Evolutionary conservation across 2,888 invertebrate genomes (phyloP), one percentile per base, ranked within the genome.

Genomic region (Tetragonisca angustula): DNA sequence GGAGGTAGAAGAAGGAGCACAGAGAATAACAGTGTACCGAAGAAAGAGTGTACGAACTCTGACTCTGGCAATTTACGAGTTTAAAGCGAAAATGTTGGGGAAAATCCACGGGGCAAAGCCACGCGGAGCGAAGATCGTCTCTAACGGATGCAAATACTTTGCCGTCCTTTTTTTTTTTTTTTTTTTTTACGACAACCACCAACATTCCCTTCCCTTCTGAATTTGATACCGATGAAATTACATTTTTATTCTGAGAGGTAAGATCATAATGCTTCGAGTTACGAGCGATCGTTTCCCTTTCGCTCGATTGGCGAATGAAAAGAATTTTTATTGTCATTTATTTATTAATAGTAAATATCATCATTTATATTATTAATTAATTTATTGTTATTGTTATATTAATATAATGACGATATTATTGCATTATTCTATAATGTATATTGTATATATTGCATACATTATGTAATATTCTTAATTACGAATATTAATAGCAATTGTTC

Each of bases 1-100:
- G 9, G 43, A 9, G 17, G 27, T 24, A 61, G 13, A 21, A 32
- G 11, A 19, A 56, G 52, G 62, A 36, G 65, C 27, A 21, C 17
- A 11, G 24, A n/a, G 50, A 50, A 32, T 24, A 81, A 75, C 65
- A 54, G 52, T 52, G 49, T 59, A 65, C 43, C 68, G 74, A 75
- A 71, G 61, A 69, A 81, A 75, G 43, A 76, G 73, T 61, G 21
- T 54, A 54, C 68, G 76, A 75, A 71, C 71, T 83, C 76, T 49
- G 81, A 81, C 81, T 71, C 69, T 64, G 62, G 79, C 83, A 88
- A 87, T 88, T 87, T 87, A 81, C 79, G 87, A 83, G 79, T 87
- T 62, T 84, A 82, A 87, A 79, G 79, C 76, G 79, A 64, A 83
- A 88, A 74, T 65, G 54, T 70, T 43, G 49, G 32, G n/a, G 59